phyloP scores from a whole-genome alignment of 2,888 invertebrate species.

The Timema cristinae region DNA sequence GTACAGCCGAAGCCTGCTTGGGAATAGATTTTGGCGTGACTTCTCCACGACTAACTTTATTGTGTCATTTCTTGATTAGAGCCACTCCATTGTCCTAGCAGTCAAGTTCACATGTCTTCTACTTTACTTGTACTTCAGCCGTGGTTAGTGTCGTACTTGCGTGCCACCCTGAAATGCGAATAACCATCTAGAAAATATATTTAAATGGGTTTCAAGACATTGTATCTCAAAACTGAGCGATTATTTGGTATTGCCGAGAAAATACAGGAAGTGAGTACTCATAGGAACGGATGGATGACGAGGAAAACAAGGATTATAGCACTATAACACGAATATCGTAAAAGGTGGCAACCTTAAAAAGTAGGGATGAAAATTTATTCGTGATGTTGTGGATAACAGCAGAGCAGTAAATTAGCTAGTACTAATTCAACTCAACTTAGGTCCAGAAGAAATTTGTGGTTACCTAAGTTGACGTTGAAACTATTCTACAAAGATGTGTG shows the following conservation, averaged over 20 bases:
- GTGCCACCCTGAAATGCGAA: too few species aligned
- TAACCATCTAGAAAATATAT: background rate
- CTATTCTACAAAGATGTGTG: background rate
- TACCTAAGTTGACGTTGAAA: background rate
- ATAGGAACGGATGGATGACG: background rate
- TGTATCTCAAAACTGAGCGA: background rate
- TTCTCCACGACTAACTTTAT: too few species aligned
- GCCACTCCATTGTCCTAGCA: too few species aligned
- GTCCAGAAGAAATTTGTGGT: background rate
- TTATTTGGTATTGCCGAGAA: background rate
- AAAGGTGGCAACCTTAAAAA: background rate
- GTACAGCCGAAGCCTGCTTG: too few species aligned
- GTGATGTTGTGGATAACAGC: background rate
- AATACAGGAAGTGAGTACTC: background rate
- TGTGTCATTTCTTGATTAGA: too few species aligned
- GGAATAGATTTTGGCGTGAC: too few species aligned
- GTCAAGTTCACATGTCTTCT: too few species aligned
- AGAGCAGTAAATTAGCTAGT: background rate
- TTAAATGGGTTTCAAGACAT: background rate
- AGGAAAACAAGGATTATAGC: background rate
- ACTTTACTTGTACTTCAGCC: too few species aligned
- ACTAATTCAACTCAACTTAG: background rate
- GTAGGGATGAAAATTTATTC: background rate
- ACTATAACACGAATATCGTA: background rate
- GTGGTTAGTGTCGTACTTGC: too few species aligned